These are phyloP conservation scores for Notodonta dromedarius DNA, from an alignment of 2,888 invertebrate species.

Conservation along the genomic window DNA sequence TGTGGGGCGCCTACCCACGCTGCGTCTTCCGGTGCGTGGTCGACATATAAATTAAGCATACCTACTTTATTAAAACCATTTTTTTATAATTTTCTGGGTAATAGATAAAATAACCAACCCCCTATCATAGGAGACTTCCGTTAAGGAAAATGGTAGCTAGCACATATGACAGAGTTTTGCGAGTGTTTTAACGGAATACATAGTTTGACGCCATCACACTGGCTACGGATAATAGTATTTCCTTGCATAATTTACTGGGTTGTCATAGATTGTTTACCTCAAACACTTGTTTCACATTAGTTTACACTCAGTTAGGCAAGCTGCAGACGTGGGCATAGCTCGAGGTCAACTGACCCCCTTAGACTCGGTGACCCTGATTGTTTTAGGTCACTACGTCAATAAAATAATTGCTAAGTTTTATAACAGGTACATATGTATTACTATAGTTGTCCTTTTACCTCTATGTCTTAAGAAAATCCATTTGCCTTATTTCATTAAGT, in stretches of 20 bases:
- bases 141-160: background rate
- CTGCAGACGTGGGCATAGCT: background rate
- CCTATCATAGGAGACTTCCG: background rate
- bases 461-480: too few relatives aligned
- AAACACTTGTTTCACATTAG: constrained; percentile 2
- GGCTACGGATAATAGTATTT: background rate
- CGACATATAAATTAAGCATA: too few relatives aligned
- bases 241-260: constrained; percentile 1
- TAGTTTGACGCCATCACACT: background rate
- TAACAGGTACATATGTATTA: too few relatives aligned
- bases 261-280: constrained; percentile 2
- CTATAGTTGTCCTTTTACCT: too few relatives aligned
- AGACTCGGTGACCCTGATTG: background rate
- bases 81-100: too few relatives aligned
- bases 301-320: background rate
- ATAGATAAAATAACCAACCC: too few relatives aligned
- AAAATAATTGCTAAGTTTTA: too few relatives aligned
- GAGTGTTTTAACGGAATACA: background rate
- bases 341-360: background rate
- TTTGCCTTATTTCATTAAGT: too few relatives aligned
- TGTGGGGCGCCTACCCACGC: too few relatives aligned
- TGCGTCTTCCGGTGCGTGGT: too few relatives aligned
- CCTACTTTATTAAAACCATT: too few relatives aligned
- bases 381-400: too few relatives aligned
- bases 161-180: background rate